A percentile compares a stretch with the other conserved stretches of the same genome.
phyloP scores from a whole-genome alignment of 1,140 invertebrate species.

The Oryzaephilus surinamensis region DNA sequence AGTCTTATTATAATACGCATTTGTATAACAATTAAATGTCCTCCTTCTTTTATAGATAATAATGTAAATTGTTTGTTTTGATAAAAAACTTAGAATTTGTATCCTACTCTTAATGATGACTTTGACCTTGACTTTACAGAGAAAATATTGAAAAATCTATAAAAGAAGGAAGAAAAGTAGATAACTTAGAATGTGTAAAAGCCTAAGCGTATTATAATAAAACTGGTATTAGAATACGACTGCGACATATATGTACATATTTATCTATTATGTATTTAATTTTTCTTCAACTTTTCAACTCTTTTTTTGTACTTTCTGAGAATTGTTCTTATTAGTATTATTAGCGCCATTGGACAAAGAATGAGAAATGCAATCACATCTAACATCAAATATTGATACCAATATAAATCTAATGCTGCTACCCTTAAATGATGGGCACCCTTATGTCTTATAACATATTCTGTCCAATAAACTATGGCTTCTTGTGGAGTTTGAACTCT shows the following conservation, averaged over 20 bases:
- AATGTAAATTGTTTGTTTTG: no score
- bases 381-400: slow-evolving; percentile 23
- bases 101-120: no score
- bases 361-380: slow-evolving; percentile 12
- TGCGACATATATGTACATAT: neutral
- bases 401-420: slow-evolving; percentile 15
- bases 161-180: no score
- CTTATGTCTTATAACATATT: slow-evolving; percentile 46
- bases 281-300: neutral
- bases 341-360: neutral
- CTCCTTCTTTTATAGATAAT: no score
- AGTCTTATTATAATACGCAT: no score
- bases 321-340: neutral
- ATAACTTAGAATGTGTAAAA: no score
- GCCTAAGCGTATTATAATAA: neutral
- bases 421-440: slow-evolving; percentile 30
- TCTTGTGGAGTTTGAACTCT: neutral
- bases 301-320: neutral
- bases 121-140: no score
- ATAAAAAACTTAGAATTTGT: no score
- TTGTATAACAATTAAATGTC: no score
- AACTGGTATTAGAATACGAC: neutral
- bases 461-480: slow-evolving; percentile 5
- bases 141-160: no score
- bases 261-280: neutral